phyloP scores from a whole-genome alignment of 1,140 invertebrate species.

The Glossosoma conforme region DNA sequence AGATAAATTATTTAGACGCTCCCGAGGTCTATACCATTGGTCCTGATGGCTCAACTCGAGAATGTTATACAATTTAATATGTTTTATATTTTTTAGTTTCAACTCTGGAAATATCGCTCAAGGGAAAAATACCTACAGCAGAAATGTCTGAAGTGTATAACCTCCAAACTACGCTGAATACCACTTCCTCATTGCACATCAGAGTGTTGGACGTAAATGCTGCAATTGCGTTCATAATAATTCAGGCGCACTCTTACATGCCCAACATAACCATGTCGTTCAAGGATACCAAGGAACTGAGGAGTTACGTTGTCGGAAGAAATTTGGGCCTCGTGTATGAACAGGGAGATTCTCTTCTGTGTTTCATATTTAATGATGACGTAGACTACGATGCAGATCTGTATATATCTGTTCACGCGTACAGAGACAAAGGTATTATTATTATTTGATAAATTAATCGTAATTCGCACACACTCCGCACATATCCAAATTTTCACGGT shows the following conservation, averaged over 20 bases:
- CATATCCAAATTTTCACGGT: no score
- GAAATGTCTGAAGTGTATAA: conserved; percentile 38
- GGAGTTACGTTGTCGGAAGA: conserved; percentile 48
- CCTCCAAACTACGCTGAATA: conserved; percentile 34
- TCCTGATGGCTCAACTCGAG: no score
- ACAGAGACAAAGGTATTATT: conserved; percentile 50
- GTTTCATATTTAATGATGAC: conserved; percentile 40
- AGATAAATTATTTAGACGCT: no score
- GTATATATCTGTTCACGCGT: conserved; percentile 51
- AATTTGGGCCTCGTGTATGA: conserved; percentile 59
- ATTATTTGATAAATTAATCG: conserved; percentile 4
- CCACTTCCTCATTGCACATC: conserved; percentile 38
- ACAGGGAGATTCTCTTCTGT: conserved; percentile 28
- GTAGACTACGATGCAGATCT: conserved; percentile 43
- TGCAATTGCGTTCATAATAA: conserved; percentile 54
- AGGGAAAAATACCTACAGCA: conserved; percentile 33
- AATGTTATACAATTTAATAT: no score
- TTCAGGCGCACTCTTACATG: conserved; percentile 62
- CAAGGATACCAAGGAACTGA: conserved; percentile 34
- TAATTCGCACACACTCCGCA: no score
- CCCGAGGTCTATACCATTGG: no score
- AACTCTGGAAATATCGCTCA: conserved; percentile 36
- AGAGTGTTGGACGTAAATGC: conserved; percentile 47
- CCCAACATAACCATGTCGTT: conserved; percentile 59
- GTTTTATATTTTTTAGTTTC: conserved; percentile 40